Percentiles rank a stretch among this genome's conserved stretches.
These are phyloP conservation scores for Clivina fossor DNA, from an alignment of 2,888 invertebrate genomes.

Conservation along the genomic window DNA sequence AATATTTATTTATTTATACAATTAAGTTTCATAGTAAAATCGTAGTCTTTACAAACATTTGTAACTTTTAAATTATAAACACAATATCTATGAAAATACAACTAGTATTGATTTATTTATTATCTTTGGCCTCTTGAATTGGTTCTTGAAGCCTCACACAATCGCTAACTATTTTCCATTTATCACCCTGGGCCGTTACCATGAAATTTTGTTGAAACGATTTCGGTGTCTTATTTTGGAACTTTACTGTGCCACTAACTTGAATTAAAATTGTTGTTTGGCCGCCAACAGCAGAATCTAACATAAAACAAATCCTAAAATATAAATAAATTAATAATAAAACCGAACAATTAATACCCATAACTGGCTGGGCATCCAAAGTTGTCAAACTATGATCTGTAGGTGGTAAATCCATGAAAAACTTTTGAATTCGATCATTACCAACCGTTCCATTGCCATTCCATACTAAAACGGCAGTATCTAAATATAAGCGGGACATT, in stretches of 20 bases:
- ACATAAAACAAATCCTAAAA: conserved; percentile 40
- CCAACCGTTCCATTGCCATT: conserved; percentile 87
- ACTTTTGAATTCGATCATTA: conserved; percentile 81
- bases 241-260: conserved; percentile 80
- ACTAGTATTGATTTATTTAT: too few relatives aligned
- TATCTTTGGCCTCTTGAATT: conserved; percentile 38
- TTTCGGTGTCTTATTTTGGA: conserved; percentile 61
- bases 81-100: too few relatives aligned
- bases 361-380: conserved; percentile 85
- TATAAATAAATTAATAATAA: background rate
- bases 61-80: too few relatives aligned
- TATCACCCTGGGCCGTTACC: conserved; percentile 83
- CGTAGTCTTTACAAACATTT: too few relatives aligned
- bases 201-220: conserved; percentile 85
- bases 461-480: conserved; percentile 85
- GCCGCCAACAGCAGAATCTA: conserved; percentile 72
- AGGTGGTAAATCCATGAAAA: conserved; percentile 78
- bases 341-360: conserved; percentile 52
- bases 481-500: conserved; percentile 79
- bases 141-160: conserved; percentile 77
- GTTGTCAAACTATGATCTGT: conserved; percentile 76
- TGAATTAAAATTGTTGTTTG: conserved; percentile 82
- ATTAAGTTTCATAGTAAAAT: too few relatives aligned
- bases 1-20: too few relatives aligned
- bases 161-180: conserved; percentile 93